Base-by-base conservation (phyloP, 2,113 vertebrate species). In the Callaeas wilsoni region DNA sequence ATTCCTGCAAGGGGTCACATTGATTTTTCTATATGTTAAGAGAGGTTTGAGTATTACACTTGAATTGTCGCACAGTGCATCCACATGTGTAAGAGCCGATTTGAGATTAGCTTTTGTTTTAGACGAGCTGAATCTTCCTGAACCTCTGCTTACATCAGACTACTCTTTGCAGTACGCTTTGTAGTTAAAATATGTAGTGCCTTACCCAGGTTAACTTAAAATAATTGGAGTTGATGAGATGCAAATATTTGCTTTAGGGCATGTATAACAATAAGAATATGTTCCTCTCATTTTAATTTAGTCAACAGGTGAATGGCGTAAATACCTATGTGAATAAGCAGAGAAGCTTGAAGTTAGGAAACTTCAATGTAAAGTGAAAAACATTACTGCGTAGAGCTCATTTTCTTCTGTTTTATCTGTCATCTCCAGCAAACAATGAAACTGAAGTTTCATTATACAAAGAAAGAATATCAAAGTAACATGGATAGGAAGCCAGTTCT, bases 11-110 rank as follows among this genome's bases (percentile, higher is more conserved):
- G 68, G 55, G 42, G 33, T 94, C 64, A 89, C 68, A 77, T 63
- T 92, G 76, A 81, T 94, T 89, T 97, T 93, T 92, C 71, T 67
- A 1, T 78, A 78, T 39, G 50, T 92, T 96, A 70, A 81, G 90
- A 67, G 87, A 80, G 55, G 41, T 86, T 86, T 76, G 75, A 86
- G 53, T 78, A 63, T 82, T 75, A 27, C 41, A 80, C 67, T 92
- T 76, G 65, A 83, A 57, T 93, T 85, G 55, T 76, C 86, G n/a
- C 64, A 57, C n/a, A 68, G 14, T 62, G 46, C n/a, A 53, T 76
- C 57, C 90, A 57, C 44, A 32, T 76, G 46, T 50, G 26, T 77
- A 73, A 75, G 46, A 83, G 29, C 46, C 79, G 59, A 46, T 77
- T 62, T 69, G 71, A 78, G 64, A 87, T 83, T 35, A 87, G 37